Evolutionary conservation across 2,888 invertebrate species (phyloP), one percentile per base, ranked within the genome.

Genomic region (Eristalis arbustorum): DNA sequence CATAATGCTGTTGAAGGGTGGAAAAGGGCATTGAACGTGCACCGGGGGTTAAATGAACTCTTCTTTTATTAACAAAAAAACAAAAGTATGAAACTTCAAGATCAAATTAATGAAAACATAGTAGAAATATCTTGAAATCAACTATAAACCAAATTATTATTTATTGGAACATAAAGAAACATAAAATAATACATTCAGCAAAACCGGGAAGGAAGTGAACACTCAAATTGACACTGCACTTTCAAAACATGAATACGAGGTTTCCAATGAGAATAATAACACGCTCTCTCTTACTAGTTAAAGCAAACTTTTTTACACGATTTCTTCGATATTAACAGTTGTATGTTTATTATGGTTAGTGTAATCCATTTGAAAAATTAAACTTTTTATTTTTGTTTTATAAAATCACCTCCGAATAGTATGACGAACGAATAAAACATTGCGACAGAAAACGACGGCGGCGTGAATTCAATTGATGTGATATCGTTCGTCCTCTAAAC

Each of bases 391-490:
- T 42, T 78, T 34, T 66, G 40, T 57, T 76, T 80, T 62, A 42
- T 37, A 77, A 80, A 88, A 88, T 78, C 83, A 84, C 79, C 84
- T 84, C 79, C 68, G 77, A 80, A 57, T 76, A 49, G 18, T 49
- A 40, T 87, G 79, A 79, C 79, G 87, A 87, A 87, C 87, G 87
- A 83, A 83, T 63, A 83, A 68, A 83, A 83, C 75, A 79, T 84
- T 83, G 88, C 88, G 88, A 88, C 88, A 88, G 88, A 88, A 88
- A 88, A 88, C 88, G 88, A 84, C 88, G 88, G 88, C 84, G 84
- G 84, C 80, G 69, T 88, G 84, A 88, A 84, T 88, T 84, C 79
- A 88, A 88, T 88, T 88, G 88, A 88, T 80, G 79, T 88, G 87
- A 83, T 88, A 83, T 88, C 83, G 88, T 76, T 83, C 84, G 84